Conservation (phyloP, 2,797 vertebrate genomes). For the Atherinosoma microstoma region DNA sequence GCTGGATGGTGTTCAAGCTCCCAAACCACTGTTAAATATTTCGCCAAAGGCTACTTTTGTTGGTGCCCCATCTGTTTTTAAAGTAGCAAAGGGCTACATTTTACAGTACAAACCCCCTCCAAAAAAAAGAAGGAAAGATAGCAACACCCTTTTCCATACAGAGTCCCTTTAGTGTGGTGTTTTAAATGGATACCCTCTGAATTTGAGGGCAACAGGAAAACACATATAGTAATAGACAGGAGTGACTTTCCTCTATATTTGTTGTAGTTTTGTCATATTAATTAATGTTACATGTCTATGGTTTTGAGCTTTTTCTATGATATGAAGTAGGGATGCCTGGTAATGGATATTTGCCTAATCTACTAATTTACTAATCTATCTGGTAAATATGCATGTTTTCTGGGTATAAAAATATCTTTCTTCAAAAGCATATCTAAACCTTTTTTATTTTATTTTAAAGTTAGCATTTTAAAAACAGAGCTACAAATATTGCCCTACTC, state of each 20-base stretch:
- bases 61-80: slow-evolving; percentile 76
- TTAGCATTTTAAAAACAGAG: neutral
- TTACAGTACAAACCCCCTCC: slow-evolving; percentile 50
- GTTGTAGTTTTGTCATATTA: slow-evolving; percentile 16
- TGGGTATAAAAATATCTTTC: too few species aligned
- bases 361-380: too few species aligned
- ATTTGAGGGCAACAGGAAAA: slow-evolving; percentile 45
- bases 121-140: slow-evolving; percentile 32
- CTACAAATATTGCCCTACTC: neutral
- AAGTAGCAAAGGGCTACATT: slow-evolving; percentile 69
- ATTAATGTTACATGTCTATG: slow-evolving; percentile 1
- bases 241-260: slow-evolving; percentile 20
- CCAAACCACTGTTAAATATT: slow-evolving; percentile 58
- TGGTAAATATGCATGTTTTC: neutral
- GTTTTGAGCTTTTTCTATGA: slow-evolving; percentile 7
- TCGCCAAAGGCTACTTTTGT: slow-evolving; percentile 60
- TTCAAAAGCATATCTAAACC: too few species aligned
- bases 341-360: neutral
- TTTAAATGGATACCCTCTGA: slow-evolving; percentile 46
- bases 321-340: neutral
- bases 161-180: slow-evolving; percentile 68
- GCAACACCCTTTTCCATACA: slow-evolving; percentile 54
- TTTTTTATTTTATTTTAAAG: too few species aligned
- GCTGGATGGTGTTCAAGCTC: slow-evolving; percentile 56
- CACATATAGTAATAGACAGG: slow-evolving; percentile 55